These are phyloP conservation scores for Paramormyrops hopkinsi DNA, from an alignment of 2,797 vertebrate genomes.

Conservation along the genomic window DNA sequence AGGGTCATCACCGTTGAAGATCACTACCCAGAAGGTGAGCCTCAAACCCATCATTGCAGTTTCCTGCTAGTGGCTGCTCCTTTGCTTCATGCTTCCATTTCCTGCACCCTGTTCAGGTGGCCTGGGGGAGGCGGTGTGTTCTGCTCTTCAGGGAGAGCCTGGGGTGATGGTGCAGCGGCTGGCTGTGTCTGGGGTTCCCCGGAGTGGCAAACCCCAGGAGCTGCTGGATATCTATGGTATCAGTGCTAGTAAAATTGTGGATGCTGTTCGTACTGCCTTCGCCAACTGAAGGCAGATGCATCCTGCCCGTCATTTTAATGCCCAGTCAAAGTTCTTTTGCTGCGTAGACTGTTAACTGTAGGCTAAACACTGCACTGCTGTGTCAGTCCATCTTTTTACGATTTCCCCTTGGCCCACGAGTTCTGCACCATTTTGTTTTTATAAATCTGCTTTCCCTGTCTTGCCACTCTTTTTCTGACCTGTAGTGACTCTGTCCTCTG, in stretches of 20 bases:
- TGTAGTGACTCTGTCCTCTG: not conserved
- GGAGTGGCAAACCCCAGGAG: constrained; percentile 61
- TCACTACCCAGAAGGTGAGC: constrained; percentile 78
- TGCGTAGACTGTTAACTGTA: not conserved
- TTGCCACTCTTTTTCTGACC: not conserved
- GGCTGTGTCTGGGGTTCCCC: constrained; percentile 64
- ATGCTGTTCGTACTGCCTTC: constrained; percentile 50
- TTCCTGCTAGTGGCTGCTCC: not conserved
- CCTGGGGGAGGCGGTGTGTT: constrained; percentile 70
- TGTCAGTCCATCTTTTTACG: not conserved
- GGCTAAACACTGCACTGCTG: not conserved
- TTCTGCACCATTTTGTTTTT: not conserved
- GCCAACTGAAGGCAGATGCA: constrained; percentile 11
- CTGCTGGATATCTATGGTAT: constrained; percentile 67
- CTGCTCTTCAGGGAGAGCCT: constrained; percentile 61
- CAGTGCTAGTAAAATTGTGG: constrained; percentile 61
- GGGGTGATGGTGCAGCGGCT: constrained; percentile 62
- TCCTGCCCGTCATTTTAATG: not conserved
- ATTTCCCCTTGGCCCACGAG: not conserved
- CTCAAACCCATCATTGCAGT: not conserved
- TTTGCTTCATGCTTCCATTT: not conserved
- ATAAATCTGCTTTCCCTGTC: not conserved
- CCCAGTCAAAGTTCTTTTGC: not conserved
- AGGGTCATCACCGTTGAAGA: constrained; percentile 82
- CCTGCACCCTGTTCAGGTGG: constrained; percentile 55